Evolutionary conservation across 2,888 invertebrate species (phyloP), one percentile per base, ranked within the genome.

Genomic region (Brachylomia viminalis): DNA sequence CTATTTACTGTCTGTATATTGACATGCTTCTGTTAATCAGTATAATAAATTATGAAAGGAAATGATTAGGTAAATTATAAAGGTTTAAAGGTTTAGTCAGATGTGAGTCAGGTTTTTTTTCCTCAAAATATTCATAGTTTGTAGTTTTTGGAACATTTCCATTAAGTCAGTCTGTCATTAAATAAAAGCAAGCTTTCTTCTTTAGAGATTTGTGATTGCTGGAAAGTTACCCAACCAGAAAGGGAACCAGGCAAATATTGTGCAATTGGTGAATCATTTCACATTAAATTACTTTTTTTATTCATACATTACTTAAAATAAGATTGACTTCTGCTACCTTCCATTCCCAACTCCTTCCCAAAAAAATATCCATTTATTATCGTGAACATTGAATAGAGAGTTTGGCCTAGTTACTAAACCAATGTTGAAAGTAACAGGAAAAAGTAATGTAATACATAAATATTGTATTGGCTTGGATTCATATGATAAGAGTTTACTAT

Each of bases 251-350:
- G 13, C 11, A 45, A 79, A 58, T 77, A 66, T 83, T 83, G 83
- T 83, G 83, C 78, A 83, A 80, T 70, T 69, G n/a, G 56, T 80
- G 79, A 80, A 82, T 77, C 69, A 79, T 80, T 56, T 45, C 13
- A 4, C 7, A 38, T 27, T 33, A 0, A 8, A 64, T 10, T 47
- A 33, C n/a, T n/a, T 23, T 59, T 20, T 20, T 33, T 11, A 17
- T 7, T 20, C n/a, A 33, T 8, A 27, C 8, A 30, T 45, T 33
- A 45, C 20, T 20, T 42, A 33, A 56, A 47, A 27, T 42, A 20
- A 10, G n/a, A 56, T 7, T 74, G 20, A 33, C 30, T 33, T 33
- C 10, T 59, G 42, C 27, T 33, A 67, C 49, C 15, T 27, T 62
- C 6, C n/a, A 33, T 17, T 45, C 15, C 23, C 30, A 59, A 23